Evolutionary conservation across 2,888 invertebrate species (phyloP).

Genomic region (Mylabris sibirica): DNA sequence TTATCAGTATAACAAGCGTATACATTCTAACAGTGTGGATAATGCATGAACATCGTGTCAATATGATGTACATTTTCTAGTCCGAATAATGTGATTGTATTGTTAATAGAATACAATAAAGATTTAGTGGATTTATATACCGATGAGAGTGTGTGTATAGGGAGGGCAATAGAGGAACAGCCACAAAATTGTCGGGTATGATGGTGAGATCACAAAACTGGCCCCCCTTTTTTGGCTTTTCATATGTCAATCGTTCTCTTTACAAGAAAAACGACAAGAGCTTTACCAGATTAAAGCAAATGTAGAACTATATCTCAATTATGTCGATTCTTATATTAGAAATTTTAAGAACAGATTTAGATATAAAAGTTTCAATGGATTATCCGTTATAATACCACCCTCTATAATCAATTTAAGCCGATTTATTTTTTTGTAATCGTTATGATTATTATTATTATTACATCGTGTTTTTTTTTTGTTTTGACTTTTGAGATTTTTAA

Average conservation of each 20-base stretch:
- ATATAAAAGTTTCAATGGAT: constrained; percentile 6
- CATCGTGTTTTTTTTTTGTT: not conserved
- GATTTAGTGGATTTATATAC: constrained; percentile 2
- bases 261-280: constrained; percentile 44
- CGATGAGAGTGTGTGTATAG: not conserved
- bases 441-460: not conserved
- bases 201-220: constrained; percentile 11
- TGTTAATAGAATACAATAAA: not conserved
- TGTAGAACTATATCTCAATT: constrained; percentile 42
- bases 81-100: not conserved
- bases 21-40: not conserved
- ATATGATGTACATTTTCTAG: constrained; percentile 7
- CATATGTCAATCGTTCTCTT: constrained; percentile 27
- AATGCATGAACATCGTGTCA: constrained; percentile 9
- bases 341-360: not conserved
- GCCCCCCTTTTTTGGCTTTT: constrained; percentile 21
- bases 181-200: constrained; percentile 10
- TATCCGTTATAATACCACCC: constrained; percentile 6
- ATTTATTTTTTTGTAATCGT: constrained; percentile 1
- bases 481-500: not conserved
- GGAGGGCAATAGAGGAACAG: not conserved
- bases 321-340: constrained; percentile 29
- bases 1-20: not conserved
- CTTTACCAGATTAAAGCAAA: constrained; percentile 47
- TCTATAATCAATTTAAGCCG: not conserved